Conservation (phyloP, 1,140 invertebrate species). For the Chionoecetes opilio region DNA sequence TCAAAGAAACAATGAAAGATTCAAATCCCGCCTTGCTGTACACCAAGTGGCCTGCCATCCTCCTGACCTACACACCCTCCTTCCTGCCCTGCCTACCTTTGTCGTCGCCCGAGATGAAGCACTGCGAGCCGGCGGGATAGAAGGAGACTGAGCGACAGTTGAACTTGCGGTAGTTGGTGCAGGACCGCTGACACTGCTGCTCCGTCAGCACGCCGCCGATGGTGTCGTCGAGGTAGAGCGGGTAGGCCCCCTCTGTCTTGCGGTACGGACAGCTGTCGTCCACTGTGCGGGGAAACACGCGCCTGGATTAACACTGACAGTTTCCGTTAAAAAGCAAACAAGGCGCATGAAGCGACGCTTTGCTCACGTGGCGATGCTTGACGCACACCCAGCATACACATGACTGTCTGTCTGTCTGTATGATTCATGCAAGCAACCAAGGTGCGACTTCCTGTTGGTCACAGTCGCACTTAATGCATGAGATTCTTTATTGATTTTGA, state of each 20-base stretch:
- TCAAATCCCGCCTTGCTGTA: too few relatives aligned
- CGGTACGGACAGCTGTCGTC: constrained; percentile 81
- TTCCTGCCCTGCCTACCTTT: constrained; percentile 77
- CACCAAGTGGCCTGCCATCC: not conserved
- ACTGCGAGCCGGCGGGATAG: constrained; percentile 84
- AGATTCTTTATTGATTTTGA: too few relatives aligned
- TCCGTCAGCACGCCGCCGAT: constrained; percentile 83
- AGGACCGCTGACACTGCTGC: constrained; percentile 83
- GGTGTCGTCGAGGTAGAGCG: constrained; percentile 83
- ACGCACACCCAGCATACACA: too few relatives aligned
- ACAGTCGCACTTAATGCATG: too few relatives aligned
- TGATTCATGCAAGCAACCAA: too few relatives aligned
- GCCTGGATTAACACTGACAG: not conserved
- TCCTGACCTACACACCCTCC: too few relatives aligned
- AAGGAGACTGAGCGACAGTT: constrained; percentile 84
- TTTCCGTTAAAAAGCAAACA: not conserved
- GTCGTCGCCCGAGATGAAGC: constrained; percentile 83
- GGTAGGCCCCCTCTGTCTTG: constrained; percentile 76
- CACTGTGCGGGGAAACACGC: constrained; percentile 56
- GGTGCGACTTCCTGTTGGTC: too few relatives aligned
- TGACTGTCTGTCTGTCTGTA: too few relatives aligned
- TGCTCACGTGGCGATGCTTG: too few relatives aligned
- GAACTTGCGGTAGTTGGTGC: constrained; percentile 83
- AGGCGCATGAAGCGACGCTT: too few relatives aligned
- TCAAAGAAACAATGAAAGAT: too few relatives aligned